Conservation (phyloP, 2,797 vertebrate genomes). For the Halcyon leucocephala region DNA sequence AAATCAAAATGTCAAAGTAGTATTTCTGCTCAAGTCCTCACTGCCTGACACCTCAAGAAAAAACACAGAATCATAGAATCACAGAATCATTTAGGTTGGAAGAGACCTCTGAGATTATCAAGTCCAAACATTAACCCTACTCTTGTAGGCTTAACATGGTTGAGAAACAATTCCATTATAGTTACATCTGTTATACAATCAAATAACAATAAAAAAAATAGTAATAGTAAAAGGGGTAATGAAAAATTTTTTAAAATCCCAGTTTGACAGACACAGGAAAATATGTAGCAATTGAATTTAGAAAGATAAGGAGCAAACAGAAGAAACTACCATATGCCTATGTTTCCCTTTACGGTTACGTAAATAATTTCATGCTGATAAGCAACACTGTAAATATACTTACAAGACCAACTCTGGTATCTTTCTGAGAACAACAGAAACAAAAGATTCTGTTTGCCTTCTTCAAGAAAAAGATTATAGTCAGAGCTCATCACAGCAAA, state of each 20-base stretch:
- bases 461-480: background rate
- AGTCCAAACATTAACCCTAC: too few species aligned
- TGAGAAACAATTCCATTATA: background rate
- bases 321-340: background rate
- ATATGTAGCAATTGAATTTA: background rate
- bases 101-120: too few species aligned
- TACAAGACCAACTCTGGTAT: background rate
- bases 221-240: background rate
- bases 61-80: background rate
- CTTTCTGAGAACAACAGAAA: background rate
- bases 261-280: background rate
- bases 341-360: background rate
- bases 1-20: background rate
- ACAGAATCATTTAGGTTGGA: too few species aligned
- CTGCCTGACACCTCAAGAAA: background rate
- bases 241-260: background rate
- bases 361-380: background rate
- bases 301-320: background rate
- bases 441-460: background rate
- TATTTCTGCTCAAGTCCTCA: background rate
- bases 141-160: background rate
- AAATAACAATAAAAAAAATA: background rate
- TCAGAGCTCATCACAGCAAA: background rate
- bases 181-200: background rate
- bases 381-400: background rate